These are phyloP conservation scores for Agrotis clavis DNA, from an alignment of 2,888 invertebrate species.

Conservation along the genomic window DNA sequence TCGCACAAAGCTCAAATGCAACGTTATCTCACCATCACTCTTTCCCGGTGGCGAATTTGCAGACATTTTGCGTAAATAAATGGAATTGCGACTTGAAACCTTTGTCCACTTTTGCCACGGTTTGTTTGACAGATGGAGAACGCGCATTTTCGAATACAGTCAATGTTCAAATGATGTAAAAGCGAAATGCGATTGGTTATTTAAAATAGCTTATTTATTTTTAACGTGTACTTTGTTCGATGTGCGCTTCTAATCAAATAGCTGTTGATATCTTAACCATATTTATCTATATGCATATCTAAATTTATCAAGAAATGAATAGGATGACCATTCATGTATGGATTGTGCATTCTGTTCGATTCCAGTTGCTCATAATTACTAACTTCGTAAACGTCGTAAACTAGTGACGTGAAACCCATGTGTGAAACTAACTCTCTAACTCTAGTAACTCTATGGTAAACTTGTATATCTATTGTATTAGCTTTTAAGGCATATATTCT, in stretches of 20 bases:
- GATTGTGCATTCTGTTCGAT: not conserved
- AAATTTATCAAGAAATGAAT: not conserved
- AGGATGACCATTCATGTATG: not conserved
- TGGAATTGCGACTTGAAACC: slow-evolving; percentile 83
- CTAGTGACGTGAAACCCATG: slow-evolving; percentile 34
- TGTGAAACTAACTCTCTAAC: no score
- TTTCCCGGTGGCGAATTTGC: slow-evolving; percentile 87
- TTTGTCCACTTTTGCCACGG: slow-evolving; percentile 83
- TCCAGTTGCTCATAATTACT: slow-evolving; percentile 4
- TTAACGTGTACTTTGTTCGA: slow-evolving; percentile 56
- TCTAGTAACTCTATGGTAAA: not conserved
- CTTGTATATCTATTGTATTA: not conserved
- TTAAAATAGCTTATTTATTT: slow-evolving; percentile 23
- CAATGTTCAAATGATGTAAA: slow-evolving; percentile 38
- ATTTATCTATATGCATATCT: not conserved
- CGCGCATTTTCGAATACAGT: slow-evolving; percentile 80
- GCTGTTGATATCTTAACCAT: not conserved
- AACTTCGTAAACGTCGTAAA: slow-evolving; percentile 61
- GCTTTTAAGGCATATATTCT: slow-evolving; percentile 8
- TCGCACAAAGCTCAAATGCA: slow-evolving; percentile 7
- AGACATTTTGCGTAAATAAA: slow-evolving; percentile 85
- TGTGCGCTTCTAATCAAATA: slow-evolving; percentile 19
- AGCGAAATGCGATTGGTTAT: not conserved
- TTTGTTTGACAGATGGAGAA: slow-evolving; percentile 81
- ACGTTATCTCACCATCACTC: slow-evolving; percentile 80